Evolutionary conservation across 2,888 invertebrate species (phyloP).

Genomic region (Acronicta alni): DNA sequence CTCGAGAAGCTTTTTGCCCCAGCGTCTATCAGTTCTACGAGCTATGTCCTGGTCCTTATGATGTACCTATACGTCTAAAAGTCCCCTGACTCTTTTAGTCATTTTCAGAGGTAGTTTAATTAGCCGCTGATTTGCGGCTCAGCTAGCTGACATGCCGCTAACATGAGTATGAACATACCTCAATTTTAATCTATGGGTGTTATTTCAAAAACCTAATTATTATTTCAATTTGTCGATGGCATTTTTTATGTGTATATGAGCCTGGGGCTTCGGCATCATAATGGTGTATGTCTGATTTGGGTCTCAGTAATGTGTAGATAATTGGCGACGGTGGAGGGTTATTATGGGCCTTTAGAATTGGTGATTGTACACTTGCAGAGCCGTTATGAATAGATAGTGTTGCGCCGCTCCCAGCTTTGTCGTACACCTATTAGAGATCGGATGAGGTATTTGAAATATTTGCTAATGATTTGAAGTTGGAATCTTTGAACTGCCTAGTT

Average conservation of each 20-base stretch:
- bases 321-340: conserved; percentile 61
- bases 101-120: too few relatives aligned
- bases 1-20: too few relatives aligned
- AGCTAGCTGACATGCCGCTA: neutral
- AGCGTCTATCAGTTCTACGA: too few relatives aligned
- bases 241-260: conserved; percentile 35
- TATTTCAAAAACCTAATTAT: conserved; percentile 46
- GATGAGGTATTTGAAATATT: conserved; percentile 27
- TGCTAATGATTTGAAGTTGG: neutral
- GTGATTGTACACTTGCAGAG: conserved; percentile 70
- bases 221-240: conserved; percentile 40
- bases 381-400: conserved; percentile 71
- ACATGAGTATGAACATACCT: neutral
- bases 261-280: conserved; percentile 49
- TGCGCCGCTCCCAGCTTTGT: conserved; percentile 52
- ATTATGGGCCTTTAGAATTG: conserved; percentile 76
- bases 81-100: too few relatives aligned
- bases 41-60: too few relatives aligned
- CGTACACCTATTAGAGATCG: conserved; percentile 3
- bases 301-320: conserved; percentile 63
- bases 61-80: too few relatives aligned
- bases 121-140: neutral
- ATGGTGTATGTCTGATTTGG: conserved; percentile 38
- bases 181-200: conserved; percentile 29
- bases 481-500: neutral